Conservation (phyloP, 2,888 invertebrate species). For the Brachyptera risi region DNA sequence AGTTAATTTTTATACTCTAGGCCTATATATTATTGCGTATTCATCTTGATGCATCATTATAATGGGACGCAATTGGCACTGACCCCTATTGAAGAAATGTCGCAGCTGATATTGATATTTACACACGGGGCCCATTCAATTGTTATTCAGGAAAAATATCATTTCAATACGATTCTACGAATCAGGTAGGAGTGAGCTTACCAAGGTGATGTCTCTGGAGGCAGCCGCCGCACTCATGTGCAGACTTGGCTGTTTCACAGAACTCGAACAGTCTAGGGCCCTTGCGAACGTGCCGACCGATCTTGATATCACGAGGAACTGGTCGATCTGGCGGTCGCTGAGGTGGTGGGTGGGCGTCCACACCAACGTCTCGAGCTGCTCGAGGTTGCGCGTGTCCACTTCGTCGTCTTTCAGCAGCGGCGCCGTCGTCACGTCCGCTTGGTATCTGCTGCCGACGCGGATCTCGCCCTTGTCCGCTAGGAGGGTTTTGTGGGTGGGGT, state of each 20-base stretch:
- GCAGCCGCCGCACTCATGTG: constrained; percentile 99
- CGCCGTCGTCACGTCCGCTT: constrained; percentile 85
- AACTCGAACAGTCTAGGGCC: constrained; percentile 96
- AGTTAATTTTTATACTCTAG: too few species aligned
- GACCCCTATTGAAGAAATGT: too few species aligned
- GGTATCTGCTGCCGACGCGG: constrained; percentile 87
- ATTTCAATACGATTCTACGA: too few species aligned
- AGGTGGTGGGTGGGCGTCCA: constrained; percentile 93
- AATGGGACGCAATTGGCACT: too few species aligned
- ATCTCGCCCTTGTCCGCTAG: constrained; percentile 97
- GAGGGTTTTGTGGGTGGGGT: constrained; percentile 97
- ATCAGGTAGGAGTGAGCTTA: too few species aligned
- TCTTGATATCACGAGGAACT: constrained; percentile 82
- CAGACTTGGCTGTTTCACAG: constrained; percentile 95
- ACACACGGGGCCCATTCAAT: too few species aligned
- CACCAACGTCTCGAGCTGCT: constrained; percentile 83
- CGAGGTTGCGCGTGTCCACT: constrained; percentile 62
- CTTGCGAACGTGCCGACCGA: constrained; percentile 98
- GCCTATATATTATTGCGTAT: too few species aligned
- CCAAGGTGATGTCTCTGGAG: constrained; percentile 94
- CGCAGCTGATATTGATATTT: too few species aligned
- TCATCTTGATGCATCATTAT: too few species aligned
- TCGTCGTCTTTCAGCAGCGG: constrained; percentile 69
- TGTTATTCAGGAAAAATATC: too few species aligned
- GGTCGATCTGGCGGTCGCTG: constrained; percentile 95